A percentile compares a stretch with the other conserved stretches of the same genome.
Evolutionary conservation across 1,140 invertebrate species (phyloP).

Genomic region (Neodiprion virginianus): DNA sequence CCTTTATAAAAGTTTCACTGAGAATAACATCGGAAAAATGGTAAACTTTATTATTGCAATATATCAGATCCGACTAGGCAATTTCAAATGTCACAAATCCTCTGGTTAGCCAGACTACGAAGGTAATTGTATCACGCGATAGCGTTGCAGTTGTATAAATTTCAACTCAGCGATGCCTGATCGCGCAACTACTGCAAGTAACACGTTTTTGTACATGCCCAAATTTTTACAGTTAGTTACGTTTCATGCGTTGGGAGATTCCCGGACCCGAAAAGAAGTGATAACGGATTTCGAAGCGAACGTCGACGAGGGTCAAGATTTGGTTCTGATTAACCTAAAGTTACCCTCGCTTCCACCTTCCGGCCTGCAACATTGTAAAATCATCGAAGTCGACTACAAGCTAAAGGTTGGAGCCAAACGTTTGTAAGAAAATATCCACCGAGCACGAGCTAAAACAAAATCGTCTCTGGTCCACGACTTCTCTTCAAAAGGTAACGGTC

Average conservation of each 20-base stretch:
- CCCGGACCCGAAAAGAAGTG: slow-evolving; percentile 9
- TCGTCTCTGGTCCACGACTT: too few relatives aligned
- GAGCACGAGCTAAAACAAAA: not conserved
- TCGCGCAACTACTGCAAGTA: too few relatives aligned
- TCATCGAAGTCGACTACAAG: slow-evolving; percentile 27
- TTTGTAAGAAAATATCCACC: not conserved
- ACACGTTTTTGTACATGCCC: too few relatives aligned
- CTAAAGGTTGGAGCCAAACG: slow-evolving; percentile 18
- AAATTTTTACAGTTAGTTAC: not conserved
- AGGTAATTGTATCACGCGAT: too few relatives aligned
- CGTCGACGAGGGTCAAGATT: not conserved
- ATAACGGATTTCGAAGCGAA: slow-evolving; percentile 9
- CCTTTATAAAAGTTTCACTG: not conserved
- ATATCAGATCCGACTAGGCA: too few relatives aligned
- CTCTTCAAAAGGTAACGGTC: too few relatives aligned
- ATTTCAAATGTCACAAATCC: too few relatives aligned
- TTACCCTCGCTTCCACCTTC: slow-evolving; percentile 29
- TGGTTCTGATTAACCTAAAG: slow-evolving; percentile 9
- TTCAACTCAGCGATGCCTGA: too few relatives aligned
- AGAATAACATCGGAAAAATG: not conserved
- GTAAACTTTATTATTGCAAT: too few relatives aligned
- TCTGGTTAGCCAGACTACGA: too few relatives aligned
- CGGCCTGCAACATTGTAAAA: slow-evolving; percentile 24
- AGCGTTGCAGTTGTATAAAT: too few relatives aligned
- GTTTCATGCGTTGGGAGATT: not conserved